A percentile compares a stretch with the other conserved stretches of the same genome.
Evolutionary conservation across 2,888 invertebrate genomes (phyloP).

Genomic region (Cephus spinipes): DNA sequence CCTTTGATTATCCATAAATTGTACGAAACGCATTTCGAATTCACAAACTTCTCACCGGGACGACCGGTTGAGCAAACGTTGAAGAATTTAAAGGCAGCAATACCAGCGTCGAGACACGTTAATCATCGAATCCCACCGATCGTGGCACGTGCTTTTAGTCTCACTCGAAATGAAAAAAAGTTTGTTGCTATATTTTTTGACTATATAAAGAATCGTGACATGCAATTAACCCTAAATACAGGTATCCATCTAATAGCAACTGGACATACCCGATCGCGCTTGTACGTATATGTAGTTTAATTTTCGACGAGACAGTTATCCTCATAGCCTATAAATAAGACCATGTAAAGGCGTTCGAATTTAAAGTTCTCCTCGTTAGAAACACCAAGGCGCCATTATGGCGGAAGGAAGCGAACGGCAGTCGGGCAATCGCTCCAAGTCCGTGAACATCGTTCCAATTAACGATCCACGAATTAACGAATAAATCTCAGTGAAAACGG

Average conservation of each 20-base stretch:
- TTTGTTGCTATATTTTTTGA: neutral
- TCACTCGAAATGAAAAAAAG: neutral
- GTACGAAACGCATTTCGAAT: conserved; percentile 9
- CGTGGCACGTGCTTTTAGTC: neutral
- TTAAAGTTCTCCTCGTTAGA: neutral
- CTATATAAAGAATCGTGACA: neutral
- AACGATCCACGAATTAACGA: conserved; percentile 42
- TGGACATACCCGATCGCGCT: neutral
- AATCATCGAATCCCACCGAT: neutral
- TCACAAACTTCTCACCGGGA: neutral
- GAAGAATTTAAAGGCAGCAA: neutral
- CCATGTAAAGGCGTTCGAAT: neutral
- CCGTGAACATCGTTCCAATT: conserved; percentile 46
- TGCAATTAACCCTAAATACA: neutral
- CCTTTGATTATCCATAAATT: conserved; percentile 48
- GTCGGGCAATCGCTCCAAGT: conserved; percentile 14
- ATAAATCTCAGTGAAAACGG: conserved; percentile 44
- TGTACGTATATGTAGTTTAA: neutral
- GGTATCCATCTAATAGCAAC: neutral
- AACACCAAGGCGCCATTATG: neutral
- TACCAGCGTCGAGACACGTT: neutral
- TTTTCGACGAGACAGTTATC: neutral
- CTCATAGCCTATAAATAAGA: neutral
- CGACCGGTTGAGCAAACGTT: neutral
- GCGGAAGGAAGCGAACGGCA: conserved; percentile 34